Base-by-base conservation (phyloP, 2,888 invertebrate genomes). In the Leptinotarsa peninsularis region DNA sequence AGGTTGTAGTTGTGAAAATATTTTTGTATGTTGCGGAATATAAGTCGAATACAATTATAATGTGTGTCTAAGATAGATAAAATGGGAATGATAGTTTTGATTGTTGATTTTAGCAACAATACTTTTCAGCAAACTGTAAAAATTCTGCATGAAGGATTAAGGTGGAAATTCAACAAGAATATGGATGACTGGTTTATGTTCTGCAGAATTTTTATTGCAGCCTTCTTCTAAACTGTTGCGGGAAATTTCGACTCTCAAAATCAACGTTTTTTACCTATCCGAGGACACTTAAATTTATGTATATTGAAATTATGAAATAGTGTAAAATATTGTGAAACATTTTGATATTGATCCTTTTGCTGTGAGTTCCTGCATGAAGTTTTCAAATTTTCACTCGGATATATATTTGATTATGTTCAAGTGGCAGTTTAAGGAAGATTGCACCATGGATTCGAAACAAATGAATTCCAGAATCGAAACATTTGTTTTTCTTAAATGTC, bases 281-380 rank as follows among this genome's bases (percentile, higher is more conserved):
- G 43, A 10, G 10, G 43, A 43, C 43, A 43, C 43, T 10, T 13
- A 43, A 43, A 43, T 43, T 43, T 43, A 43, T 43, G 43, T 43
- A 43, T 43, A 43, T 43, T 43, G n/a, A 18, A 18, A 54, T 18
- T 18, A 18, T 54, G 13, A 23, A 14, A 23, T 23, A 27, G 14
- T 58, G 58, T 58, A 58, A 58, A 4, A 58, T 58, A 58, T 27
- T 58, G 21, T 58, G 58, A 58, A 58, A 58, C 58, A 43, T 58
- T 58, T 58, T 58, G 54, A 54, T 54, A 54, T 54, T 18, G 54
- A 54, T n/a, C n/a, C 54, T 13, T 54, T 18, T 23, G 58, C 23
- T 58, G 58, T 23, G 58, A 23, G 58, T 58, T 13, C 4, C 27
- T 58, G 58, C 14, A 58, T 23, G 23, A 4, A 14, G 23, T 23